Evolutionary conservation across 2,888 invertebrate genomes (phyloP).

Genomic region (Orthosia incerta): DNA sequence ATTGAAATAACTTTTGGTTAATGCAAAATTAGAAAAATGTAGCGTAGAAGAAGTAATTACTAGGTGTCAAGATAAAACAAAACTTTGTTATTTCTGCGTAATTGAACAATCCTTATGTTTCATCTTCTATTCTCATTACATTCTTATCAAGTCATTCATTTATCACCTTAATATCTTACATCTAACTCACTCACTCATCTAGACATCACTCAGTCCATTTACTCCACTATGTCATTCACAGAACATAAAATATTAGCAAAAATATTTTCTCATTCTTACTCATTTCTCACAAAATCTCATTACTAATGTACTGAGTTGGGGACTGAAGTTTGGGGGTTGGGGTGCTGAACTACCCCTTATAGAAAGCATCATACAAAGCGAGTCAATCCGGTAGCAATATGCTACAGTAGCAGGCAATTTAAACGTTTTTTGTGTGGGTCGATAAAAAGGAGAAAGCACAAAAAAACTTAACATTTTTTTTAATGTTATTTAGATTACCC

Average conservation of each 20-base stretch:
- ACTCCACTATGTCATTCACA: background rate
- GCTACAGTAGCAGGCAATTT: slow-evolving; percentile 29
- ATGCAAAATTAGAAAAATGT: background rate
- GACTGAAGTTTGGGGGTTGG: slow-evolving; percentile 1
- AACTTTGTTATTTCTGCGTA: background rate
- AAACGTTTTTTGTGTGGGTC: slow-evolving; percentile 34
- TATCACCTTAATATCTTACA: background rate
- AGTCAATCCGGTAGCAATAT: slow-evolving; percentile 30
- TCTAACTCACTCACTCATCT: background rate
- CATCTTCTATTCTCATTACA: background rate
- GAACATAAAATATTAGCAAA: slow-evolving; percentile 31
- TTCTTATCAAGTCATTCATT: background rate
- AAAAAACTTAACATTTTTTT: background rate
- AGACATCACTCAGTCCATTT: slow-evolving; percentile 9
- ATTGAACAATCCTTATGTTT: background rate
- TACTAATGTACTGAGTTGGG: slow-evolving; percentile 29
- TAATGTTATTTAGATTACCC: background rate
- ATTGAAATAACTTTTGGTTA: background rate
- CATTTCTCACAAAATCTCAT: slow-evolving; percentile 48
- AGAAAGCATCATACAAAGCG: slow-evolving; percentile 37
- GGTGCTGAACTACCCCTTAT: slow-evolving; percentile 3
- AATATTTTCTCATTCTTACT: slow-evolving; percentile 23
- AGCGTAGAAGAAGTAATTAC: too few species aligned
- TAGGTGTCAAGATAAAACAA: background rate
- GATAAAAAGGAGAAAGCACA: background rate